A percentile compares a stretch with the other conserved stretches of the same genome.
phyloP scores from a whole-genome alignment of 2,113 vertebrate genomes.

The Mus pahari region DNA sequence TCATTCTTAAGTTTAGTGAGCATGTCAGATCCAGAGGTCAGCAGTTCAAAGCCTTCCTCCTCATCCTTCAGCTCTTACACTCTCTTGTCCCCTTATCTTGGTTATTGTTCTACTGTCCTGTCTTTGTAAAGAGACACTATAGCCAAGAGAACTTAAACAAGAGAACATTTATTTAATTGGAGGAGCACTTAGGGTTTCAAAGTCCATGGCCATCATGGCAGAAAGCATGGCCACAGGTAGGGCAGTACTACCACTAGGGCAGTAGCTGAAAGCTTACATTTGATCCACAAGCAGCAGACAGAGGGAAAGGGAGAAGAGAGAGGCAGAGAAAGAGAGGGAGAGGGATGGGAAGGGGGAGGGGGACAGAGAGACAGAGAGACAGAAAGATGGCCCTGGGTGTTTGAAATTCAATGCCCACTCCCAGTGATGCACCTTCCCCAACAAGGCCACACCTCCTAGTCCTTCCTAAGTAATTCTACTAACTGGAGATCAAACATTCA shows the following conservation, averaged over 20 bases:
- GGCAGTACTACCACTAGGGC: too few relatives aligned
- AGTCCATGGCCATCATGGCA: neutral
- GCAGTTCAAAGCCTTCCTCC: neutral
- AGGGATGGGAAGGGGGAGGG: fast-evolving
- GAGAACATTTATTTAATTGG: neutral
- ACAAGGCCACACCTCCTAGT: neutral
- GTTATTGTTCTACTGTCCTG: neutral
- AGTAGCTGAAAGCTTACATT: neutral
- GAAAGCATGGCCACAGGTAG: neutral
- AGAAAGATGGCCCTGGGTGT: neutral
- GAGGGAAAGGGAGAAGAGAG: neutral
- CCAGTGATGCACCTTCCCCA: neutral
- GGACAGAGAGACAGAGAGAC: neutral
- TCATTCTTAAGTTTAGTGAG: neutral
- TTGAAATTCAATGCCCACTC: neutral
- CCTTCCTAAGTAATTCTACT: neutral
- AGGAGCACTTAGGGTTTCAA: neutral
- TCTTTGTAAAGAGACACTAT: neutral
- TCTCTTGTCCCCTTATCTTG: neutral
- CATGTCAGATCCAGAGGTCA: neutral
- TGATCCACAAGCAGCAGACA: neutral
- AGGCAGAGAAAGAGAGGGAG: neutral
- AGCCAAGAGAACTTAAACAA: neutral
- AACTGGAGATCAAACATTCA: neutral
- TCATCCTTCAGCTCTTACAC: neutral